Evolutionary conservation across 2,888 invertebrate species (phyloP).

Genomic region (Serrognathus titanus): DNA sequence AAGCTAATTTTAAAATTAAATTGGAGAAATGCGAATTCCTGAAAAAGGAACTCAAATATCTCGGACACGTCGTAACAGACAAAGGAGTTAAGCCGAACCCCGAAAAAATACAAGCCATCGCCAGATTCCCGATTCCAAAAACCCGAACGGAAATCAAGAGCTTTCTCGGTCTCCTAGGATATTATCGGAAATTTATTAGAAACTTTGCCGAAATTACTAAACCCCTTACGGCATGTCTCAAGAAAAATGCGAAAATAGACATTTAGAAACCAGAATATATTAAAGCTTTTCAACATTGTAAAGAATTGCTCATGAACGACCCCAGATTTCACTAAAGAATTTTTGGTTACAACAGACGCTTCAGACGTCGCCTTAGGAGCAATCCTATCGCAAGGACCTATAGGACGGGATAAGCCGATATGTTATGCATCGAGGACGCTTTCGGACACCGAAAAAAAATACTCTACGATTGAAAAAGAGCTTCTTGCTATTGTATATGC

Average conservation of each 20-base stretch:
- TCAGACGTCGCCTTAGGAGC: conserved; percentile 24
- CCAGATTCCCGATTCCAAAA: conserved; percentile 21
- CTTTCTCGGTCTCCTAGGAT: conserved; percentile 5
- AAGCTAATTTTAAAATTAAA: conserved; percentile 24
- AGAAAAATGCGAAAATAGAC: conserved; percentile 20
- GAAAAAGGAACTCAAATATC: conserved; percentile 7
- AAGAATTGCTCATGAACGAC: conserved; percentile 19
- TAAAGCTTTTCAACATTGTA: conserved; percentile 22
- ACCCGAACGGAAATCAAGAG: conserved; percentile 12
- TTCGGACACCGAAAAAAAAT: not conserved
- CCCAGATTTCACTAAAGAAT: conserved; percentile 29
- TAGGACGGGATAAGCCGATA: conserved; percentile 22
- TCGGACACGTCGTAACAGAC: conserved; percentile 16
- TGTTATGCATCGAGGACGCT: conserved; percentile 16
- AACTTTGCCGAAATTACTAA: too few relatives aligned
- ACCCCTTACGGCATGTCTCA: too few relatives aligned
- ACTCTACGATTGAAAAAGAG: too few relatives aligned
- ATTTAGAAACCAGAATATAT: conserved; percentile 13
- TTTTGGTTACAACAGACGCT: conserved; percentile 29
- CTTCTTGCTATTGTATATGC: too few relatives aligned
- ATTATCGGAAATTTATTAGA: conserved; percentile 15
- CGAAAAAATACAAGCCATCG: conserved; percentile 14
- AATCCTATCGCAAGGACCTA: conserved; percentile 23
- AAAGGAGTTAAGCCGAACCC: conserved; percentile 23
- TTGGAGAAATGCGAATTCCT: conserved; percentile 17